phyloP scores from a whole-genome alignment of 2,888 invertebrate genomes.

The Dolichomitus sp. region DNA sequence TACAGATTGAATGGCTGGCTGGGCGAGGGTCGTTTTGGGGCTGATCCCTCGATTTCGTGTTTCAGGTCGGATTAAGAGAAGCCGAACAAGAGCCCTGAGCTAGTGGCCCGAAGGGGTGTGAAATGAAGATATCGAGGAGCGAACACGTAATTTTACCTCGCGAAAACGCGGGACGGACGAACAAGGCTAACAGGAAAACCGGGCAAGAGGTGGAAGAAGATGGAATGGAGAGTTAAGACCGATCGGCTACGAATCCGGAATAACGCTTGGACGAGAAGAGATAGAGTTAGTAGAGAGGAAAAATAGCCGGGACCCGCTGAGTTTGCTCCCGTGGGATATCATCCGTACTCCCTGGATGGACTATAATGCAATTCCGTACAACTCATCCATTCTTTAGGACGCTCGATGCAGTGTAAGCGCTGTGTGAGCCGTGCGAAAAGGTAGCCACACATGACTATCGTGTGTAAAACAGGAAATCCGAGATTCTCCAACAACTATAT shows the following conservation, averaged over 20 bases:
- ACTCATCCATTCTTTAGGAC: conserved; percentile 72
- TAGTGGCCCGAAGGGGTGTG: conserved; percentile 35
- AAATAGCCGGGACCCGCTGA: conserved; percentile 68
- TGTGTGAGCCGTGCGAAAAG: neutral
- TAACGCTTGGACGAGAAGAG: conserved; percentile 29
- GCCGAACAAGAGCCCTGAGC: conserved; percentile 7
- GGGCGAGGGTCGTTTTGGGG: conserved; percentile 44
- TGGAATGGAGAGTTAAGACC: conserved; percentile 9
- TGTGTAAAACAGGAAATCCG: conserved; percentile 3
- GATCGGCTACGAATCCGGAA: conserved; percentile 19
- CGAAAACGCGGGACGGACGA: conserved; percentile 31
- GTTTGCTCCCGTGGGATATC: conserved; percentile 74
- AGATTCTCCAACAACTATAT: conserved; percentile 1
- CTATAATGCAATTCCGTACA: conserved; percentile 73
- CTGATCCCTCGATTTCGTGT: conserved; percentile 53
- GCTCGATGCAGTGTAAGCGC: conserved; percentile 53
- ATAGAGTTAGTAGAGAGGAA: conserved; percentile 46
- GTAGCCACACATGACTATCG: neutral
- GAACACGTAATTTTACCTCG: conserved; percentile 18
- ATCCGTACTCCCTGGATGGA: conserved; percentile 65
- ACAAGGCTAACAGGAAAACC: conserved; percentile 19
- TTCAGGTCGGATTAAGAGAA: conserved; percentile 37
- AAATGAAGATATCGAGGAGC: conserved; percentile 55
- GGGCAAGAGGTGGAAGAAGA: neutral
- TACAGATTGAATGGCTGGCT: conserved; percentile 44